These are phyloP conservation scores for Temnothorax curvispinosus DNA, from an alignment of 1,140 invertebrate species.

Conservation along the genomic window DNA sequence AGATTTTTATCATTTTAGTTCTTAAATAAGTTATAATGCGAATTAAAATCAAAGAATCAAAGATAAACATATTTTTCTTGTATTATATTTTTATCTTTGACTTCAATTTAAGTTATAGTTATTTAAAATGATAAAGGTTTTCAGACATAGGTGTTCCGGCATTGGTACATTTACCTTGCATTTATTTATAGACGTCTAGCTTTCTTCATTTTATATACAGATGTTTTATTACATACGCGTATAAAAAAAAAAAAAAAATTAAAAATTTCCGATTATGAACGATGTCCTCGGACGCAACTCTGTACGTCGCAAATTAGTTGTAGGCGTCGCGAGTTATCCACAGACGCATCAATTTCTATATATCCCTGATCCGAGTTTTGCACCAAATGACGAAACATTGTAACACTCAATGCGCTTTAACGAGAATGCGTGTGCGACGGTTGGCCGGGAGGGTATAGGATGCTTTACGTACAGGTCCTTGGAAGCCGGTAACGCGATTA, in stretches of 20 bases:
- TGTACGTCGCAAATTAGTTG: not conserved
- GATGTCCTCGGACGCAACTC: not conserved
- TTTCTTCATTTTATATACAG: not conserved
- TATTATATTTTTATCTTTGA: too few species aligned
- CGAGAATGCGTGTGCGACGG: slow-evolving; percentile 30
- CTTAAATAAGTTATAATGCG: too few species aligned
- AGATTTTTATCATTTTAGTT: too few species aligned
- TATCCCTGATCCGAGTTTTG: slow-evolving; percentile 29
- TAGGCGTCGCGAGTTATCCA: not conserved
- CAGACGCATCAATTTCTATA: slow-evolving; percentile 13
- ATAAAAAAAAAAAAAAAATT: not conserved
- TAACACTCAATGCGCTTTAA: slow-evolving; percentile 37
- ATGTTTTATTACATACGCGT: not conserved
- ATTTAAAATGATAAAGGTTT: too few species aligned
- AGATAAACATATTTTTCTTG: too few species aligned
- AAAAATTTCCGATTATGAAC: not conserved
- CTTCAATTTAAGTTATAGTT: too few species aligned
- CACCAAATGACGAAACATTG: not conserved
- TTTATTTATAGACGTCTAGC: not conserved
- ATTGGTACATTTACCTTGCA: too few species aligned
- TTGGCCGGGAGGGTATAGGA: slow-evolving; percentile 10
- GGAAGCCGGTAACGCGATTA: slow-evolving; percentile 49
- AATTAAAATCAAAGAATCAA: too few species aligned
- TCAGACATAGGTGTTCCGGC: too few species aligned
- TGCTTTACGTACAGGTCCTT: slow-evolving; percentile 28